A percentile compares a stretch with the other conserved stretches of the same genome.
Evolutionary conservation across 2,113 vertebrate genomes (phyloP).

Genomic region (Casuarius casuarius): DNA sequence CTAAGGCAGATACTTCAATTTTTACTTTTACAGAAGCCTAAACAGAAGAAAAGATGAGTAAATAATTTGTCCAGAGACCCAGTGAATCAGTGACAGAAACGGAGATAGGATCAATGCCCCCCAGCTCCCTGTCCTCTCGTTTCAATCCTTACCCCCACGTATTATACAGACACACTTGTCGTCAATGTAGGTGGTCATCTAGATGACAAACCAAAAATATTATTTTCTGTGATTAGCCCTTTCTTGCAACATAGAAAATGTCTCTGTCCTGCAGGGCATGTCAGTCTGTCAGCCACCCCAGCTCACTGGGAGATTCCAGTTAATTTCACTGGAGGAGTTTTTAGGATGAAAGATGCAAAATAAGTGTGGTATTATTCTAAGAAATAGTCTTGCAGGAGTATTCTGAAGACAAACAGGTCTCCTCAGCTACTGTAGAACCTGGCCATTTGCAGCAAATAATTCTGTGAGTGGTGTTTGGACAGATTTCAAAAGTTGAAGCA

Average conservation of each 20-base stretch:
- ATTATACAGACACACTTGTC: too few species aligned
- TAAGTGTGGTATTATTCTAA: not conserved
- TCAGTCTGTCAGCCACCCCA: not conserved
- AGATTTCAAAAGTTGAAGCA: not conserved
- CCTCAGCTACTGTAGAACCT: not conserved
- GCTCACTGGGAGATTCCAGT: not conserved
- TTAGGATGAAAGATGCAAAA: not conserved
- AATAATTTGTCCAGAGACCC: not conserved
- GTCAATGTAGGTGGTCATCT: not conserved
- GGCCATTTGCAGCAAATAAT: not conserved
- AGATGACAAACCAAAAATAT: not conserved
- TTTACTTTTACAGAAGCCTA: not conserved
- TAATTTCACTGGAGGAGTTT: not conserved
- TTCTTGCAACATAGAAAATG: not conserved
- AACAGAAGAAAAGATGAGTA: not conserved
- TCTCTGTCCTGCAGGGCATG: not conserved
- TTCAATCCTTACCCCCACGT: not conserved
- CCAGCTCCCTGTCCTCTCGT: not conserved
- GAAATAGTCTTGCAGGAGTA: not conserved
- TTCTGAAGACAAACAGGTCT: not conserved
- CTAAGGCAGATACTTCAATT: not conserved
- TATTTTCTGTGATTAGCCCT: not conserved
- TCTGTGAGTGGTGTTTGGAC: not conserved
- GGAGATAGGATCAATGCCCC: not conserved
- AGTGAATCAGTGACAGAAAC: not conserved